Conservation (phyloP, 2,888 invertebrate species). For the Taphrorychus bicolor region DNA sequence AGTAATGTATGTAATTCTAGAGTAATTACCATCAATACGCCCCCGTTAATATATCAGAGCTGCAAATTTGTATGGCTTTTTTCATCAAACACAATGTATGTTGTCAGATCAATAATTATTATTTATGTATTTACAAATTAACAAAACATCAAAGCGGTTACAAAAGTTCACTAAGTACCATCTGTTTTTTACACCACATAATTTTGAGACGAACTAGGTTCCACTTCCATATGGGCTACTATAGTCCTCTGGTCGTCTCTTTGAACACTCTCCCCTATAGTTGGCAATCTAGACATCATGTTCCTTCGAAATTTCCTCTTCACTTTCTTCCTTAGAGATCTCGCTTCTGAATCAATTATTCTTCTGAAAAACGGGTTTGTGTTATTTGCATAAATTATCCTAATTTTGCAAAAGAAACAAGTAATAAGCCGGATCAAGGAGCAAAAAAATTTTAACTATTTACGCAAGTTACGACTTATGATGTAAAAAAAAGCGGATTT, state of each 20-base stretch:
- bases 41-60: too few relatives aligned
- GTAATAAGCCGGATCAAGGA: background rate
- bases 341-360: conserved; percentile 57
- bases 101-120: too few relatives aligned
- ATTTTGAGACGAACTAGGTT: conserved; percentile 10
- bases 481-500: background rate
- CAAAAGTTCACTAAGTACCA: too few relatives aligned
- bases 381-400: background rate
- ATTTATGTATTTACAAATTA: too few relatives aligned
- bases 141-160: too few relatives aligned
- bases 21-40: too few relatives aligned
- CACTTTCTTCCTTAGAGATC: conserved; percentile 54
- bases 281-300: conserved; percentile 46
- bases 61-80: too few relatives aligned
- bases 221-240: conserved; percentile 51
- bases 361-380: conserved; percentile 62
- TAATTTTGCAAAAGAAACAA: background rate
- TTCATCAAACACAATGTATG: too few relatives aligned
- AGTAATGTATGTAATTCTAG: too few relatives aligned
- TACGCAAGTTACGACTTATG: background rate
- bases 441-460: background rate
- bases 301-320: conserved; percentile 42
- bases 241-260: conserved; percentile 50
- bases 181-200: too few relatives aligned
- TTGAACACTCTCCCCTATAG: conserved; percentile 40